Evolutionary conservation across 1,140 invertebrate species (phyloP), one percentile per base, ranked within the genome.

Genomic region (Calycopis cecrops): DNA sequence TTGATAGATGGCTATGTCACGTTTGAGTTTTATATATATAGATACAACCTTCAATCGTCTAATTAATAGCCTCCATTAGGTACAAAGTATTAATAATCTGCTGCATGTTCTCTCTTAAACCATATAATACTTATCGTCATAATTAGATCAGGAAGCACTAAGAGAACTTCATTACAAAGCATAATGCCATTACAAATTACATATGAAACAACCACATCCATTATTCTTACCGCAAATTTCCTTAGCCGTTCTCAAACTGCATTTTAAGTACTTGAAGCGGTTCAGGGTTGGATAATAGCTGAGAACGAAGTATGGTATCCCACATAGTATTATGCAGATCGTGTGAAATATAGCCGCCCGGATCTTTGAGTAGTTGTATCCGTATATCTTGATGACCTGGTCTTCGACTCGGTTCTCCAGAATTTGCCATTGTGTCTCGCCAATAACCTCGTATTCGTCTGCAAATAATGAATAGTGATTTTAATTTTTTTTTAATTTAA

Each of bases 391-490:
- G 38, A 89, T 72, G 48, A 87, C 60, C 55, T 88, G 74, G 55
- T 90, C 87, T 40, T 88, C 84, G 1, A 72, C 70, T 52, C 68
- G 73, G 63, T 78, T 87, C 57, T 88, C 87, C 67, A 88, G 63
- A 34, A 82, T 70, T 59, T 88, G 87, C 85, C 86, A 88, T 59
- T 88, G 79, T 9, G 81, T 70, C 68, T 88, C 87, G 9, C 87
- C 87, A 53, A 88, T 88, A 65, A 87, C 84, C 82, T 88, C 87
- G 62, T 88, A 88, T 72, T 88, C 83, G 69, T 84, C 87, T 88
- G 74, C 17, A 83, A 86, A 35, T 60, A 60, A 6, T 28, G 6
- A 28, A n/a, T n/a, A n/a, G n/a, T n/a, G n/a, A n/a, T n/a, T n/a
- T n/a, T n/a, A n/a, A n/a, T n/a, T n/a, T n/a, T n/a, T n/a, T n/a